A percentile compares a stretch with the other conserved stretches of the same genome.
Conservation (phyloP, 2,888 invertebrate species). For the Ceratothoa steindachneri region DNA sequence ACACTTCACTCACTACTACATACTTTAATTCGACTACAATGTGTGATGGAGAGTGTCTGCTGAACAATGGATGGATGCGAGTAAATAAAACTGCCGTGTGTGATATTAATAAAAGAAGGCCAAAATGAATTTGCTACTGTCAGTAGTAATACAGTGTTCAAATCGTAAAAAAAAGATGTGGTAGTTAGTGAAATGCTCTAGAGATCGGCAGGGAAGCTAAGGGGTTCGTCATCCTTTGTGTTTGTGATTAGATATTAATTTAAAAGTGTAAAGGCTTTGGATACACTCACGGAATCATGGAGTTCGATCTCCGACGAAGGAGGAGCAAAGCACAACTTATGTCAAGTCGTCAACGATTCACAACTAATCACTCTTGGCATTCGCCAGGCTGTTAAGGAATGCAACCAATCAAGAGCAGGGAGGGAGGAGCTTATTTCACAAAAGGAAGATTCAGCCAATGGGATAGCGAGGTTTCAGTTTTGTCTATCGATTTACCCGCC, state of each 20-base stretch:
- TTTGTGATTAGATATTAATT: slow-evolving; percentile 5
- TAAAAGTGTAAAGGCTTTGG: background rate
- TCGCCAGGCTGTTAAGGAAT: slow-evolving; percentile 23
- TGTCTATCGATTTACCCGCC: slow-evolving; percentile 32
- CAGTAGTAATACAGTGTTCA: too few species aligned
- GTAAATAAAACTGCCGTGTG: too few species aligned
- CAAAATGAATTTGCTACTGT: too few species aligned
- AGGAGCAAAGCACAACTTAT: slow-evolving; percentile 24
- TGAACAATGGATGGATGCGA: too few species aligned
- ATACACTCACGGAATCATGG: slow-evolving; percentile 14
- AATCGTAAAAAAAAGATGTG: too few species aligned
- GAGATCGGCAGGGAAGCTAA: background rate
- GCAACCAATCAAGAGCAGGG: slow-evolving; percentile 26
- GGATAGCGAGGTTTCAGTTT: slow-evolving; percentile 5
- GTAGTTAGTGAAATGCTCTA: too few species aligned
- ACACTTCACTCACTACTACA: too few species aligned
- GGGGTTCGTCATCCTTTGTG: background rate
- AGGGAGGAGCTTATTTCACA: slow-evolving; percentile 13
- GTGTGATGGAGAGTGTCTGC: too few species aligned
- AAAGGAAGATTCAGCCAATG: slow-evolving; percentile 15
- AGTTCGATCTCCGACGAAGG: slow-evolving; percentile 19
- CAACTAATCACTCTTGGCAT: slow-evolving; percentile 46
- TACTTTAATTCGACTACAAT: too few species aligned
- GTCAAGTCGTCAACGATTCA: slow-evolving; percentile 41
- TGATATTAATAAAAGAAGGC: too few species aligned